phyloP scores from a whole-genome alignment of 2,797 vertebrate species.

The Benthosema pterotum region DNA sequence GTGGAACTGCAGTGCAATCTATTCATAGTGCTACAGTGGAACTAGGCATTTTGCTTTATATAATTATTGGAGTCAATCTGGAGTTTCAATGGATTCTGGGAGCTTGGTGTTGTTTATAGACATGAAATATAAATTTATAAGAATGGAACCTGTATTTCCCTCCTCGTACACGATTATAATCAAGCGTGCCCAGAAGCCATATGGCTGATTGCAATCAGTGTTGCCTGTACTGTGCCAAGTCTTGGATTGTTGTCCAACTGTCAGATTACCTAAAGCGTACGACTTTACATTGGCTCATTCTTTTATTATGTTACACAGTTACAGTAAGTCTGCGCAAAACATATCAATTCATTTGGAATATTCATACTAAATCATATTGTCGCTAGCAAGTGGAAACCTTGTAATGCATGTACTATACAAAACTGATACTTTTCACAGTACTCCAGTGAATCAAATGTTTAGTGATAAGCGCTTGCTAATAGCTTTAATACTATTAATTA shows the following conservation, averaged over 20 bases:
- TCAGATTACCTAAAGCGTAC: slow-evolving; percentile 54
- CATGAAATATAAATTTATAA: slow-evolving; percentile 59
- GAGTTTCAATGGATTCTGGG: slow-evolving; percentile 45
- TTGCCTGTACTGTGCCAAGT: slow-evolving; percentile 60
- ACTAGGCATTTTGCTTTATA: slow-evolving; percentile 20
- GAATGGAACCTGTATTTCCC: slow-evolving; percentile 51
- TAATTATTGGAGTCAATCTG: slow-evolving; percentile 15
- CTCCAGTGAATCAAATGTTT: too few species aligned
- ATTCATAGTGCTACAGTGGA: neutral
- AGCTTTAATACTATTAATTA: too few species aligned
- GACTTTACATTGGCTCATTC: neutral
- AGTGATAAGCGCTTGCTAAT: too few species aligned
- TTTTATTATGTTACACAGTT: slow-evolving; percentile 22
- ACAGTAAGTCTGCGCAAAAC: neutral
- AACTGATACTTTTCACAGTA: too few species aligned
- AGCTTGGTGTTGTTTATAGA: slow-evolving; percentile 50
- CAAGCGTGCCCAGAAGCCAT: slow-evolving; percentile 73
- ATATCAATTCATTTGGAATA: too few species aligned
- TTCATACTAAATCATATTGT: too few species aligned
- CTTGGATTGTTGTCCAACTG: slow-evolving; percentile 64
- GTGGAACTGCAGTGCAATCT: neutral
- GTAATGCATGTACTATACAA: too few species aligned
- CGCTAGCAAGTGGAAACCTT: too few species aligned
- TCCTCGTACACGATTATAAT: slow-evolving; percentile 55
- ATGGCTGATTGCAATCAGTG: slow-evolving; percentile 72